Evolutionary conservation across 2,888 invertebrate genomes (phyloP), one percentile per base, ranked within the genome.

Genomic region (Zhuqinia jingwanae): DNA sequence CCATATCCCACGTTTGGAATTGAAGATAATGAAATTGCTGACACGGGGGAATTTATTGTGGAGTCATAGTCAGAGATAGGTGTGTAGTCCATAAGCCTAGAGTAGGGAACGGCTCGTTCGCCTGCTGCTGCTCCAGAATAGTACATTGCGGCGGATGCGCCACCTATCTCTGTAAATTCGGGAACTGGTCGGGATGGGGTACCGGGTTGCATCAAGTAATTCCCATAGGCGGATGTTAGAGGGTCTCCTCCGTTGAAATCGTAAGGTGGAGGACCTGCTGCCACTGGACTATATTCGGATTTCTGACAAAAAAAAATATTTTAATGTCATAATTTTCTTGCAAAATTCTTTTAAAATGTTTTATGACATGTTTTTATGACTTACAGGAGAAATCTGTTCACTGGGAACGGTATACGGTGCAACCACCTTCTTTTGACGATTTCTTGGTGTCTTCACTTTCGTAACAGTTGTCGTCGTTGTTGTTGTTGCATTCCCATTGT

Each of bases 241-340:
- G 79, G 85, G 15, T 75, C 85, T 5, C 73, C 85, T 27, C 82
- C 82, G 58, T 88, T 88, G 84, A 90, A 90, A 65, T 89, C 89
- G 81, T 90, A 90, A 3, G 84, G 87, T 5, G 89, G 85, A 0
- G 80, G 75, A 15, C 80, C 85, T 22, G 75, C 84, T 2, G 89
- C 87, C 11, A 89, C 76, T 22, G 90, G 89, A 75, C 89, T 90
- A 86, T 88, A 90, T 56, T 90, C 89, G 56, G 89, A 87, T 60
- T 89, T 89, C 87, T 89, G 70, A 17, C 77, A 78, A 70, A 3
- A 58, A 82, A 22, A 47, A 25, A 25, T 50, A n/a, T 50, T 5
- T 20, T 1, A 5, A 11, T 70, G 53, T 15, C 20, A 20, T n/a
- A 30, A 36, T 30, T 17, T n/a, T n/a, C n/a, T n/a, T n/a, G n/a